A percentile compares a stretch with the other conserved stretches of the same genome.
These are phyloP conservation scores for Planococcus citri DNA, from an alignment of 1,140 invertebrate species.

Conservation along the genomic window DNA sequence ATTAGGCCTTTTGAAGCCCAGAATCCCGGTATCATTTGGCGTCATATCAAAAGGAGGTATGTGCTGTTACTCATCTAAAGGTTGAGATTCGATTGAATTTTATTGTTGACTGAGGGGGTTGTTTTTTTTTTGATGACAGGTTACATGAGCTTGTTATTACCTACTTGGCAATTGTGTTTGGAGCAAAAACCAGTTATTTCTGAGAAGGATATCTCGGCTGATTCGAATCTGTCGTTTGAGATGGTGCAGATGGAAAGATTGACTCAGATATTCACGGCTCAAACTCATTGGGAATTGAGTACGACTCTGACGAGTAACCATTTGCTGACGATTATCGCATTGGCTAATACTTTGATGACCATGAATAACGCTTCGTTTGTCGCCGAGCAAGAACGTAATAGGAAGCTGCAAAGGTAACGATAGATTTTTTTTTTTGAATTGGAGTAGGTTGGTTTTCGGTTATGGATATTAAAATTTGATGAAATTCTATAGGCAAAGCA, in stretches of 20 bases:
- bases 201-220: conserved; percentile 35
- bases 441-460: not conserved
- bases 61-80: not conserved
- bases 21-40: conserved; percentile 91
- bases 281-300: conserved; percentile 89
- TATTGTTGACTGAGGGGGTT: not conserved
- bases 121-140: too few relatives aligned
- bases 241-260: conserved; percentile 58
- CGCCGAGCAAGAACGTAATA: conserved; percentile 64
- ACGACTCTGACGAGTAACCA: conserved; percentile 92
- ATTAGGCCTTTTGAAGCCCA: conserved; percentile 78
- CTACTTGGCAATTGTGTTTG: conserved; percentile 54
- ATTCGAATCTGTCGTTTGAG: conserved; percentile 51
- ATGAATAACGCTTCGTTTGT: conserved; percentile 93
- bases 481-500: conserved; percentile 27
- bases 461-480: not conserved
- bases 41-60: conserved; percentile 79
- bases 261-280: conserved; percentile 68
- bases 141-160: conserved; percentile 86
- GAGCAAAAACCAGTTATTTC: conserved; percentile 20
- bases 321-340: conserved; percentile 79
- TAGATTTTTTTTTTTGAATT: not conserved
- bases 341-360: conserved; percentile 95
- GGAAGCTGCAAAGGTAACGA: conserved; percentile 52
- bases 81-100: not conserved